These are phyloP conservation scores for Rousettus leschenaultii DNA, from an alignment of 2,113 vertebrate species.

Conservation along the genomic window DNA sequence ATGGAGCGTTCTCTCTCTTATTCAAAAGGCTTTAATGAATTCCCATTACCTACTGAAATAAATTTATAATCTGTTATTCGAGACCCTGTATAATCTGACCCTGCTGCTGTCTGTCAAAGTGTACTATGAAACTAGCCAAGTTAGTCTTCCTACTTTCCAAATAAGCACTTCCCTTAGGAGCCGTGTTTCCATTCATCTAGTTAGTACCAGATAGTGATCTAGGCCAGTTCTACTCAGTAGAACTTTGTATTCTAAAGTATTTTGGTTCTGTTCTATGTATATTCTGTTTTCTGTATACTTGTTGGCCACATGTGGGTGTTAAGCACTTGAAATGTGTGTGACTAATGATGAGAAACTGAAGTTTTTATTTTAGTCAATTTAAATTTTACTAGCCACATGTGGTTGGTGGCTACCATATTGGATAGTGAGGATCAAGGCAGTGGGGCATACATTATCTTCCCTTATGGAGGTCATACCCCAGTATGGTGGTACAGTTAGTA, in stretches of 20 bases:
- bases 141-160: not conserved
- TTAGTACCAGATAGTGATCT: not conserved
- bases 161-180: not conserved
- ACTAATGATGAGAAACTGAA: not conserved
- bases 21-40: not conserved
- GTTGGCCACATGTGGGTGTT: not conserved
- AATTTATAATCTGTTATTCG: not conserved
- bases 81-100: not conserved
- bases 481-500: not conserved
- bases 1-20: not conserved
- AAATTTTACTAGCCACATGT: not conserved
- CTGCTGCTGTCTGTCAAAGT: not conserved
- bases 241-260: not conserved
- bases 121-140: not conserved
- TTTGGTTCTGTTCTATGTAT: not conserved
- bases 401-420: not conserved
- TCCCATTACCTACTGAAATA: not conserved
- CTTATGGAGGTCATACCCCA: not conserved
- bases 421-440: not conserved
- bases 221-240: not conserved
- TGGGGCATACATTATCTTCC: not conserved
- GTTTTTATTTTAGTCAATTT: conserved; percentile 5
- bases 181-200: not conserved
- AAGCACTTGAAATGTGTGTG: not conserved
- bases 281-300: not conserved